Percentiles rank a stretch among this genome's conserved stretches.
These are phyloP conservation scores for Petrocephalus zakoni DNA, from an alignment of 2,113 vertebrate species.

Conservation along the genomic window DNA sequence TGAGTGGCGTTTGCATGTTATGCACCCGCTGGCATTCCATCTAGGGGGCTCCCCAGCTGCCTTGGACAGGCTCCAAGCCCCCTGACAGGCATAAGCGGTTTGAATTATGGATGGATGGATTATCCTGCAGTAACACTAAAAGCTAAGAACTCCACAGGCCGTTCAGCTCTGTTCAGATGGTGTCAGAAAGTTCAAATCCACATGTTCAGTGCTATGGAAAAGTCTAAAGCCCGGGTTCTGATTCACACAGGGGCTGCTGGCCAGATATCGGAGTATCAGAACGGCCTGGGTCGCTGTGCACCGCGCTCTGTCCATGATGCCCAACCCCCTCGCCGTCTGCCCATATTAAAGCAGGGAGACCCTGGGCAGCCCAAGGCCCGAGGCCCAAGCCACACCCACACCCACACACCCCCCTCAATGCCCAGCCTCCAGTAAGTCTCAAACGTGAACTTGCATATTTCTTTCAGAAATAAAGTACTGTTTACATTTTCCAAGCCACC, in stretches of 20 bases:
- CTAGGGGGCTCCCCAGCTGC: neutral
- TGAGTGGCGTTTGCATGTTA: neutral
- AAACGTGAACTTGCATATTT: no score
- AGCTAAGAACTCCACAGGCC: neutral
- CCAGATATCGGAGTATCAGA: neutral
- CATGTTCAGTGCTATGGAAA: neutral
- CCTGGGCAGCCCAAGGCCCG: no score
- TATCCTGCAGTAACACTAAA: neutral
- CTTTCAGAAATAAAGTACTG: no score
- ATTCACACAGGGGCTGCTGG: neutral
- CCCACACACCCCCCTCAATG: no score
- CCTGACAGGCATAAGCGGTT: neutral
- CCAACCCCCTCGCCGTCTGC: neutral
- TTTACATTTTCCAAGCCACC: no score
- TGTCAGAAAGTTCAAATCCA: neutral
- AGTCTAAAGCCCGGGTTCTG: neutral
- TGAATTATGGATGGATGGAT: neutral
- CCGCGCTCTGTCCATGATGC: no score
- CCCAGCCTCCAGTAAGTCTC: neutral
- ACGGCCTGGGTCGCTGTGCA: no score
- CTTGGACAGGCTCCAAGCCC: neutral
- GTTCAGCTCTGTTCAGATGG: neutral
- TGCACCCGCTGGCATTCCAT: neutral
- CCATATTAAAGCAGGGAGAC: neutral
- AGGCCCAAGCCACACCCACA: neutral